Evolutionary conservation across 2,888 invertebrate species (phyloP).

Genomic region (Chrysopilus asiliformis): DNA sequence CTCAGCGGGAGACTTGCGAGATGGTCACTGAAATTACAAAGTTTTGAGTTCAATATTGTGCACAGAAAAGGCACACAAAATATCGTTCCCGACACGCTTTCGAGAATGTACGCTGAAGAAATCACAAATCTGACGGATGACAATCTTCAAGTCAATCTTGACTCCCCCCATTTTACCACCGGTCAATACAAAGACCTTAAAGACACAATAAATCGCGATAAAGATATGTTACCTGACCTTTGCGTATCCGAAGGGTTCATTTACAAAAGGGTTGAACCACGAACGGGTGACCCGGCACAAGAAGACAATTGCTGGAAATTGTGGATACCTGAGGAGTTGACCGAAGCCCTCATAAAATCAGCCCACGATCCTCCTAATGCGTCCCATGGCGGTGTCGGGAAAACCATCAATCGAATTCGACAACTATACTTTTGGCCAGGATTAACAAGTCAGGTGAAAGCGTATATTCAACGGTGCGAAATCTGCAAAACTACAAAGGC

Average conservation of each 20-base stretch:
- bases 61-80: constrained; percentile 19
- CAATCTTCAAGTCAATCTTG: background rate
- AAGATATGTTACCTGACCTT: constrained; percentile 8
- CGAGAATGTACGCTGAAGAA: constrained; percentile 11
- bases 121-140: background rate
- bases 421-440: constrained; percentile 9
- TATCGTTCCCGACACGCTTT: constrained; percentile 20
- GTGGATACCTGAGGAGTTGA: constrained; percentile 12
- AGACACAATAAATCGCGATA: background rate
- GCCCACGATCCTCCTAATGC: constrained; percentile 6
- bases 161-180: constrained; percentile 4
- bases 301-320: constrained; percentile 13
- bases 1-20: too few relatives aligned
- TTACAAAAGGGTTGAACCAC: constrained; percentile 7
- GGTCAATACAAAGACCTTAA: constrained; percentile 3
- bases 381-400: constrained; percentile 4
- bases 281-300: constrained; percentile 3
- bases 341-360: constrained; percentile 1
- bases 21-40: constrained; percentile 11
- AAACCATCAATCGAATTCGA: constrained; percentile 6
- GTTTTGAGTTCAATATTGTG: constrained; percentile 15
- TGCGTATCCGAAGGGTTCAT: constrained; percentile 10
- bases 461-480: constrained; percentile 9
- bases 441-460: constrained; percentile 10
- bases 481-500: constrained; percentile 9